A percentile compares a stretch with the other conserved stretches of the same genome.
Evolutionary conservation across 2,888 invertebrate genomes (phyloP).

Genomic region (Meloe dianella): DNA sequence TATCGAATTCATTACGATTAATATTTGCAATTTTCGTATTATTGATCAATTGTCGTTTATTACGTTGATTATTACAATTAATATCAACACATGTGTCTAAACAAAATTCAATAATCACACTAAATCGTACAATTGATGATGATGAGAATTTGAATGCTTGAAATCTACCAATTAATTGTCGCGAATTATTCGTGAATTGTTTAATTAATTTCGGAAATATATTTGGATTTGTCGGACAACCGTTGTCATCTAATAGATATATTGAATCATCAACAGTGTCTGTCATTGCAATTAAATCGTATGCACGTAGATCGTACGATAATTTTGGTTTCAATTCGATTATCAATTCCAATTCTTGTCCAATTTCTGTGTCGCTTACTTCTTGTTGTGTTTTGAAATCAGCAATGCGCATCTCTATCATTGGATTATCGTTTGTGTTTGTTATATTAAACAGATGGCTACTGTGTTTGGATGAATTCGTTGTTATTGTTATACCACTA

Average conservation of each 20-base stretch:
- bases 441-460: constrained; percentile 60
- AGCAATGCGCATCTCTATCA: constrained; percentile 65
- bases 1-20: constrained; percentile 40
- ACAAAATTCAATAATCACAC: constrained; percentile 83
- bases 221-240: constrained; percentile 77
- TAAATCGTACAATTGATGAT: constrained; percentile 82
- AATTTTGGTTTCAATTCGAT: constrained; percentile 63
- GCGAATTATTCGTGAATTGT: constrained; percentile 49
- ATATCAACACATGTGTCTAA: constrained; percentile 66
- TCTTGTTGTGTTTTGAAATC: constrained; percentile 65
- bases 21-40: constrained; percentile 43
- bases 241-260: constrained; percentile 75
- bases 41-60: constrained; percentile 38
- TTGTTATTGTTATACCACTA: constrained; percentile 65
- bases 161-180: constrained; percentile 68
- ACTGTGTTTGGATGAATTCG: constrained; percentile 58
- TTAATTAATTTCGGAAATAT: constrained; percentile 62
- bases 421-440: constrained; percentile 57
- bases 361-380: constrained; percentile 70
- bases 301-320: constrained; percentile 72
- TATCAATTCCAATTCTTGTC: constrained; percentile 69
- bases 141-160: constrained; percentile 88
- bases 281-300: constrained; percentile 81
- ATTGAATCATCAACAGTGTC: constrained; percentile 76
- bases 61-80: constrained; percentile 10